phyloP scores from a whole-genome alignment of 2,888 invertebrate genomes.

The Lasioglossum leucozonium region DNA sequence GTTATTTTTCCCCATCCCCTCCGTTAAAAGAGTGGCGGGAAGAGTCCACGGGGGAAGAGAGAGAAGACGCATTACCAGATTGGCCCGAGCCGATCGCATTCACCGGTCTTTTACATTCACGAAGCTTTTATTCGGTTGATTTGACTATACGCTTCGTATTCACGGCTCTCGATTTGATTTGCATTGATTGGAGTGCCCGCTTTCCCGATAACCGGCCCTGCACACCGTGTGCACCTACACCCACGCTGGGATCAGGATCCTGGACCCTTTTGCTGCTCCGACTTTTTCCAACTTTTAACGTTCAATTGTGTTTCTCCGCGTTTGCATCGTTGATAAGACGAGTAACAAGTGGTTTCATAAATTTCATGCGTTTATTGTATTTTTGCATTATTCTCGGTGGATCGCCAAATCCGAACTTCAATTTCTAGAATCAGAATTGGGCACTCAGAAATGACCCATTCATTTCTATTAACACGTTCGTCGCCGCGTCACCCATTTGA shows the following conservation, averaged over 20 bases:
- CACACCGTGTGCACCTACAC: slow-evolving; percentile 8
- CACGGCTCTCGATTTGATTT: slow-evolving; percentile 83
- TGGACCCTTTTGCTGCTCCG: background rate
- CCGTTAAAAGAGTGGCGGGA: slow-evolving; percentile 30
- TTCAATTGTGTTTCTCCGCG: background rate
- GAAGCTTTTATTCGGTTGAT: slow-evolving; percentile 83
- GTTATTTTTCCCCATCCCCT: slow-evolving; percentile 48
- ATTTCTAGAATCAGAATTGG: too few relatives aligned
- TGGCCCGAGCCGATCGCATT: slow-evolving; percentile 79
- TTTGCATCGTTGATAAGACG: background rate
- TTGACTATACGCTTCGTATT: slow-evolving; percentile 82
- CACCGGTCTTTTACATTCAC: slow-evolving; percentile 83
- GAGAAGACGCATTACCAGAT: slow-evolving; percentile 82
- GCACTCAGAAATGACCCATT: too few relatives aligned
- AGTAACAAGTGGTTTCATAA: too few relatives aligned
- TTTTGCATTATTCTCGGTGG: too few relatives aligned
- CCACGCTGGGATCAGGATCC: slow-evolving; percentile 10
- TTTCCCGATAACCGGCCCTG: slow-evolving; percentile 66
- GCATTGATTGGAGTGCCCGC: slow-evolving; percentile 84
- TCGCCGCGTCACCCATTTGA: too few relatives aligned
- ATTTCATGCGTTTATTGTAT: too few relatives aligned
- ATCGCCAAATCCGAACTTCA: too few relatives aligned
- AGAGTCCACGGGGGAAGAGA: slow-evolving; percentile 21
- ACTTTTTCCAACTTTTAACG: slow-evolving; percentile 10
- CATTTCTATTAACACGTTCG: too few relatives aligned